These are phyloP conservation scores for Himalopsyche kuldschensis DNA, from an alignment of 2,888 invertebrate species.

Conservation along the genomic window DNA sequence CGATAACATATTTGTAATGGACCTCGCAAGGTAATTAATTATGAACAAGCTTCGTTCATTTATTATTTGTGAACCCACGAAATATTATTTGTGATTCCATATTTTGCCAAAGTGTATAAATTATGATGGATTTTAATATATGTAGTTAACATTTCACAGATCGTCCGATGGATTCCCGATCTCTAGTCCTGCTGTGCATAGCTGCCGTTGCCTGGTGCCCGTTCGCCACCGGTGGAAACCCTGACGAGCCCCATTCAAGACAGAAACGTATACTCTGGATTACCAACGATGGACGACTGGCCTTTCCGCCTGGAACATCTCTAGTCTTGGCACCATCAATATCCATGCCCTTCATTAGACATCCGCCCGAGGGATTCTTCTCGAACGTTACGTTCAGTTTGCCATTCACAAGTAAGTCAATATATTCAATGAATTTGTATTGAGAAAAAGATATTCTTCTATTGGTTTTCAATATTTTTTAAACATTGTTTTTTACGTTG, in stretches of 20 bases:
- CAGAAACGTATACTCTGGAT: slow-evolving; percentile 84
- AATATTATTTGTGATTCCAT: too few relatives aligned
- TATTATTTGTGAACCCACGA: too few relatives aligned
- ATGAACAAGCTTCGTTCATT: too few relatives aligned
- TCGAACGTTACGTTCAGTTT: slow-evolving; percentile 83
- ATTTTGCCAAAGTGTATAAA: too few relatives aligned
- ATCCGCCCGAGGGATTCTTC: slow-evolving; percentile 83
- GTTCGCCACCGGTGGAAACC: neutral
- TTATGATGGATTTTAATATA: too few relatives aligned
- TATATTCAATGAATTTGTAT: neutral
- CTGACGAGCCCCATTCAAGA: slow-evolving; percentile 66
- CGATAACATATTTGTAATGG: too few relatives aligned
- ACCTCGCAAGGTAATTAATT: too few relatives aligned
- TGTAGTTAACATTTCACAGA: neutral
- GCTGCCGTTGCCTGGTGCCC: neutral
- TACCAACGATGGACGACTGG: slow-evolving; percentile 80
- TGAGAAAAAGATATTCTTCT: too few relatives aligned
- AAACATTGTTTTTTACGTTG: too few relatives aligned
- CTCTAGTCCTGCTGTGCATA: slow-evolving; percentile 13
- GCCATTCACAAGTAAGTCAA: slow-evolving; percentile 78
- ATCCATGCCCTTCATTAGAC: slow-evolving; percentile 79
- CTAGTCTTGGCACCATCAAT: slow-evolving; percentile 79
- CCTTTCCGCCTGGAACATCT: slow-evolving; percentile 80
- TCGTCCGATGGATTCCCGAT: slow-evolving; percentile 15
- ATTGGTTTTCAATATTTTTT: too few relatives aligned